Evolutionary conservation across 2,113 vertebrate genomes (phyloP).

Genomic region (cattle (Bos taurus)): ARS-UCD2.0 NC_037331.1:10190001-10190500

Average conservation of each 20-base stretch:
- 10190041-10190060: slow-evolving; percentile 50
- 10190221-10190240: slow-evolving; percentile 69
- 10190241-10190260: slow-evolving; percentile 60
- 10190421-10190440: slow-evolving; percentile 21
- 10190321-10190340: neutral
- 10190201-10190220: neutral
- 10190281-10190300: neutral
- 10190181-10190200: neutral
- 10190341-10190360: slow-evolving; percentile 69
- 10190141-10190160: neutral
- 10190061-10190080: slow-evolving; percentile 45
- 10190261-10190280: slow-evolving; percentile 8
- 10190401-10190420: neutral
- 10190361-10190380: neutral
- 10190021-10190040: slow-evolving; percentile 67
- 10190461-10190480: slow-evolving; percentile 54
- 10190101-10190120: neutral
- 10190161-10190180: neutral
- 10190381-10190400: neutral
- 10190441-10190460: neutral
- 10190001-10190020: slow-evolving; percentile 31
- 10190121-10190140: neutral
- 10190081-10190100: slow-evolving; percentile 32
- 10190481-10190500: neutral
- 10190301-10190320: neutral